Percentiles rank a stretch among this genome's conserved stretches.
These are phyloP conservation scores for Acholoe squamosa DNA, from an alignment of 2,888 invertebrate species.

Conservation along the genomic window DNA sequence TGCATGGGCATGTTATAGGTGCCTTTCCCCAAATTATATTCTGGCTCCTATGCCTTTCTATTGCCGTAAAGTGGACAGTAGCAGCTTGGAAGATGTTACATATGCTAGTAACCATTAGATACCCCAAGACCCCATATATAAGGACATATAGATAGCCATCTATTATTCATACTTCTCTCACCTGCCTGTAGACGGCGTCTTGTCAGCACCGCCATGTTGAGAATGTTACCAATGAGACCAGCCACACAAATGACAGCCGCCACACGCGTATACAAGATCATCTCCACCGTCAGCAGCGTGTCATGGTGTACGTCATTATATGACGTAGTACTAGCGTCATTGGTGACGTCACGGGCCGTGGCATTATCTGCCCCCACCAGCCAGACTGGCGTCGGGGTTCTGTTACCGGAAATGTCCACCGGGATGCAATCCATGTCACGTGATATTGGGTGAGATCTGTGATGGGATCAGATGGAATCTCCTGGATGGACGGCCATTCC, in stretches of 20 bases:
- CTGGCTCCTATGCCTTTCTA: too few species aligned
- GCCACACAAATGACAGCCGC: conserved; percentile 86
- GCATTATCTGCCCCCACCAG: background rate
- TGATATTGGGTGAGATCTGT: background rate
- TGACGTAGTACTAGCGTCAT: background rate
- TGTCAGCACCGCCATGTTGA: conserved; percentile 78
- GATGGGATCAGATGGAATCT: background rate
- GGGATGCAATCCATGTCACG: conserved; percentile 43
- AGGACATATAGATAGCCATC: background rate
- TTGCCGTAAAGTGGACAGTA: too few species aligned
- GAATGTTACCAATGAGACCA: conserved; percentile 79
- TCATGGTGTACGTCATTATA: background rate
- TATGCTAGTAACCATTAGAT: too few species aligned
- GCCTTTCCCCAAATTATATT: too few species aligned
- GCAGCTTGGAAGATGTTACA: too few species aligned
- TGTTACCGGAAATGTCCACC: background rate
- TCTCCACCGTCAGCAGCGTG: conserved; percentile 18
- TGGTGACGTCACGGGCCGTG: conserved; percentile 1
- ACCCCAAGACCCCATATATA: background rate
- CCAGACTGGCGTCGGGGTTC: background rate
- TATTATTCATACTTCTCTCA: conserved; percentile 10
- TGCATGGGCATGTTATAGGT: too few species aligned
- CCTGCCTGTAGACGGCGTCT: conserved; percentile 75
- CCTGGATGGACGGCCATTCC: too few species aligned
- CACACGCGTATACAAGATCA: conserved; percentile 59